Evolutionary conservation across 2,113 vertebrate species (phyloP), one percentile per base, ranked within the genome.

Genomic region (Meriones unguiculatus): DNA sequence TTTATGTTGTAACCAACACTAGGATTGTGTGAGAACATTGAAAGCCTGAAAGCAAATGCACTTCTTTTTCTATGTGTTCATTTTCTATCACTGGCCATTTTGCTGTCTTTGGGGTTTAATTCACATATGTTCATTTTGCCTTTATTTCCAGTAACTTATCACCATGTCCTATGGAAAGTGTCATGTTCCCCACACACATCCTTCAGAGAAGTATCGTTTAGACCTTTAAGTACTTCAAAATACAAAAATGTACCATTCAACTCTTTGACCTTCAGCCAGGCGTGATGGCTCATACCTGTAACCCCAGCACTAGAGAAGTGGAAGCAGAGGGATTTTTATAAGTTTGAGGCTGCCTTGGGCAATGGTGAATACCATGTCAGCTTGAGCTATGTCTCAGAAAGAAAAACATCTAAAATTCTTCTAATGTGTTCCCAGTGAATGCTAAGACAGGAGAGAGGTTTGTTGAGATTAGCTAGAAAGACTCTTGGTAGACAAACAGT

Each of bases 161-260:
- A 73, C 28, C 67, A n/a, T 84, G 4, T 5, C 62, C 32, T 35
- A 82, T 35, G 46, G 28, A 89, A 92, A 46, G 46, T 46, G 46
- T 46, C 46, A 5, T 46, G 46, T 46, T 46, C 46, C 46, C 46
- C 70, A 72, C 69, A 72, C 35, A 72, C 69, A 72, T 2, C 32
- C n/a, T 90, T 94, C 38, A 95, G 57, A 92, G 95, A 89, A 94
- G 70, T 89, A 59, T 38, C 14, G 28, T 25, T 64, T 94, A 41
- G 14, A 25, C 3, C 30, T 85, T 73, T 94, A 84, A 94, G 35
- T 81, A 77, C 28, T 62, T 8, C 32, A 82, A 52, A 93, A 82
- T 5, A 91, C 62, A 62, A 89, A 46, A 90, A 35, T 35, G 15
- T 25, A 2, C 76, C 62, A 69, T 94, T 94, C 59, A 91, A 86